A percentile compares a stretch with the other conserved stretches of the same genome.
These are phyloP conservation scores for Diabrotica virgifera DNA, from an alignment of 1,140 invertebrate genomes.

Conservation along the genomic window DNA sequence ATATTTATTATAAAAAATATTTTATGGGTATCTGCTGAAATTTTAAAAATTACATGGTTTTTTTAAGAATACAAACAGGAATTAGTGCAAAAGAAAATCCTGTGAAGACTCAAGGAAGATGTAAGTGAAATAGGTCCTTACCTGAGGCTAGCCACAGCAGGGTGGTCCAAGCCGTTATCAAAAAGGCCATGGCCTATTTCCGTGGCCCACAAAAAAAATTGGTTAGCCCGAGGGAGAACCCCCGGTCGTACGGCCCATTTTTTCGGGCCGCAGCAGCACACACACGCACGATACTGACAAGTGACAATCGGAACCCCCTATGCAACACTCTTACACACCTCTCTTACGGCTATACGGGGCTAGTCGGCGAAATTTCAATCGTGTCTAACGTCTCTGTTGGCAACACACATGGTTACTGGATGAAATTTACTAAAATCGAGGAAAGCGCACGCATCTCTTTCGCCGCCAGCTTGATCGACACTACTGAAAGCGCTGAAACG, in stretches of 20 bases:
- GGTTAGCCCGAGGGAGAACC: slow-evolving; percentile 17
- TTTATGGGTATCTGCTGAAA: no score
- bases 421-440: slow-evolving; percentile 1
- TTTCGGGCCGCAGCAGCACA: slow-evolving; percentile 13
- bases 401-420: slow-evolving; percentile 17
- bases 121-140: slow-evolving; percentile 9
- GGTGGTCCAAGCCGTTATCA: slow-evolving; percentile 20
- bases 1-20: no score
- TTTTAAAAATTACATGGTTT: no score
- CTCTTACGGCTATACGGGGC: background rate
- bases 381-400: slow-evolving; percentile 7
- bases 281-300: slow-evolving; percentile 6
- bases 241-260: slow-evolving; percentile 16
- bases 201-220: slow-evolving; percentile 14
- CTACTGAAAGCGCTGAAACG: slow-evolving; percentile 6
- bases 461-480: slow-evolving; percentile 13
- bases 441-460: slow-evolving; percentile 6
- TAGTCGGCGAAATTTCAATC: slow-evolving; percentile 4
- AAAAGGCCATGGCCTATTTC: slow-evolving; percentile 23
- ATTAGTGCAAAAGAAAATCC: no score
- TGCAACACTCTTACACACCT: background rate
- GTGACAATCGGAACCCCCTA: background rate
- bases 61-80: no score
- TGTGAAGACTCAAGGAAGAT: no score
- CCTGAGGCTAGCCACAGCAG: slow-evolving; percentile 23